phyloP scores from a whole-genome alignment of 2,888 invertebrate genomes.

The Tineola bisselliella region DNA sequence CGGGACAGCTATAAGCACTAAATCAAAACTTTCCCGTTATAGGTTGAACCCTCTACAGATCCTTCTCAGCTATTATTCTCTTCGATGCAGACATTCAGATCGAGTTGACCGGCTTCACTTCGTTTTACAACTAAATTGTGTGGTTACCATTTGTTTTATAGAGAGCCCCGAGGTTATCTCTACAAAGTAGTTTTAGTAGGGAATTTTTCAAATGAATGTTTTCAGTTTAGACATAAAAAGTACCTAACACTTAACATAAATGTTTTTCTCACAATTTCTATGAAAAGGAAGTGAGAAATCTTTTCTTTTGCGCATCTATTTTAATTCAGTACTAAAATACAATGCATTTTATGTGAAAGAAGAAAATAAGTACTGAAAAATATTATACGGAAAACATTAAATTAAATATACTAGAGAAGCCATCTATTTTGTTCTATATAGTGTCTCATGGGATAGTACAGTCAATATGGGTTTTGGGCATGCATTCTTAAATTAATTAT shows the following conservation, averaged over 20 bases:
- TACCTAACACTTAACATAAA: neutral
- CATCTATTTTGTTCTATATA: too few species aligned
- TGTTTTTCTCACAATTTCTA: neutral
- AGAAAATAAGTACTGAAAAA: too few species aligned
- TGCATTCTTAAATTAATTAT: too few species aligned
- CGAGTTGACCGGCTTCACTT: constrained; percentile 9
- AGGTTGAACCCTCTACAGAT: constrained; percentile 3
- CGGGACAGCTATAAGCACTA: constrained; percentile 62
- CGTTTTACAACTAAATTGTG: constrained; percentile 10
- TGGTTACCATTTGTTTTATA: neutral
- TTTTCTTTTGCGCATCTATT: too few species aligned
- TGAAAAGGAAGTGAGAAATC: too few species aligned
- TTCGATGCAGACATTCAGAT: constrained; percentile 8
- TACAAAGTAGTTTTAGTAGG: neutral
- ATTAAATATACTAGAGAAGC: too few species aligned
- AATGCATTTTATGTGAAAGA: too few species aligned
- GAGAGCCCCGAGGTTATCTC: neutral
- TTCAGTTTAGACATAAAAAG: neutral
- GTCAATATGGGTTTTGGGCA: too few species aligned
- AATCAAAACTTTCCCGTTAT: constrained; percentile 58
- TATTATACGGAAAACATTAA: too few species aligned
- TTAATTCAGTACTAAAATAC: too few species aligned
- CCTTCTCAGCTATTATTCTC: constrained; percentile 12
- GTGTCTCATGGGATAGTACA: too few species aligned
- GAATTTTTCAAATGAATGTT: neutral